Evolutionary conservation across 2,113 vertebrate genomes (phyloP).

Genomic region (Microtus oregoni): DNA sequence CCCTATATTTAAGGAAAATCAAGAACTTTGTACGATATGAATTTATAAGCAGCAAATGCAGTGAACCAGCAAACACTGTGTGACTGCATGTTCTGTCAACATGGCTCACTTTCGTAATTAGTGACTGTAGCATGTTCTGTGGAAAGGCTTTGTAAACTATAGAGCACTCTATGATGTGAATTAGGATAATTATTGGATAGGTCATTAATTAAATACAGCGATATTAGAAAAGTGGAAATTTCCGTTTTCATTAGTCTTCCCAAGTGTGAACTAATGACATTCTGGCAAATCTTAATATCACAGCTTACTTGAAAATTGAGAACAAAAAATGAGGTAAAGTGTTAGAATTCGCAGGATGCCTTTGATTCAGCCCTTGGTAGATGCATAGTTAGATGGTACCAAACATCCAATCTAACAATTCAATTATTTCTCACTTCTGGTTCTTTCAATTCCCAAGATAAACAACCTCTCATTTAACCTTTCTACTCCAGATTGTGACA

Average conservation of each 20-base stretch:
- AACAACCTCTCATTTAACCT: constrained; percentile 45
- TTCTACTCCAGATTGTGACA: constrained; percentile 20
- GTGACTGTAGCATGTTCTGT: not conserved
- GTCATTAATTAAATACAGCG: constrained; percentile 69
- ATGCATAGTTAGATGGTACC: constrained; percentile 25
- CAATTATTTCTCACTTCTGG: constrained; percentile 17
- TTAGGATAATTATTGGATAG: constrained; percentile 65
- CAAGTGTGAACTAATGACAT: constrained; percentile 72
- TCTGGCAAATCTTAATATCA: constrained; percentile 60
- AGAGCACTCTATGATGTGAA: constrained; percentile 53
- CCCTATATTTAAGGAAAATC: not conserved
- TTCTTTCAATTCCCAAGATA: not conserved
- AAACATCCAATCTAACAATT: constrained; percentile 2
- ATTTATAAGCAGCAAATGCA: constrained; percentile 45
- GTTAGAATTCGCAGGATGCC: constrained; percentile 6
- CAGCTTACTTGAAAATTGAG: constrained; percentile 69
- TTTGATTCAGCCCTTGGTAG: constrained; percentile 11
- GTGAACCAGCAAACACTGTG: constrained; percentile 38
- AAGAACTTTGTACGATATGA: constrained; percentile 34
- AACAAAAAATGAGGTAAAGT: constrained; percentile 61
- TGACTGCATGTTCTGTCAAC: not conserved
- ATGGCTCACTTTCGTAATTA: constrained; percentile 45
- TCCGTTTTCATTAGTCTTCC: constrained; percentile 69
- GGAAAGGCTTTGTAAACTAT: constrained; percentile 59
- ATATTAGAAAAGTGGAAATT: constrained; percentile 72